phyloP scores from a whole-genome alignment of 2,113 vertebrate species.

The Corythornis vintsioides region DNA sequence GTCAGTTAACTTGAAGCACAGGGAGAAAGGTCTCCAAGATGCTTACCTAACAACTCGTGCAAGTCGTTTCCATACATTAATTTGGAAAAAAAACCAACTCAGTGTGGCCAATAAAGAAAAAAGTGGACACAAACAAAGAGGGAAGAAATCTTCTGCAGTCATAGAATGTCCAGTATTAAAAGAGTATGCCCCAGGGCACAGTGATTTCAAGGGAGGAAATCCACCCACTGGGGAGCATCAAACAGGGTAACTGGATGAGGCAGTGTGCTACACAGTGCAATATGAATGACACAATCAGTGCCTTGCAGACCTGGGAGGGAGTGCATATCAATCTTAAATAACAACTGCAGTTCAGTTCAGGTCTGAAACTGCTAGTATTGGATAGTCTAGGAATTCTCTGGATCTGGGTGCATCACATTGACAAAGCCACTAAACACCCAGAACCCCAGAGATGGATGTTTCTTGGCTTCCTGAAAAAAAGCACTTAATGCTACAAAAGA shows the following conservation, averaged over 20 bases:
- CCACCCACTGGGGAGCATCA: neutral
- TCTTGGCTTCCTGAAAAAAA: neutral
- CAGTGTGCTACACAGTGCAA: neutral
- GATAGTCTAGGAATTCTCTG: neutral
- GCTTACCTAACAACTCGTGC: neutral
- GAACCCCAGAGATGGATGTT: neutral
- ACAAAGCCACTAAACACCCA: neutral
- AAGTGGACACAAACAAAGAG: neutral
- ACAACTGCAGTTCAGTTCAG: neutral
- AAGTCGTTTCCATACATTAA: neutral
- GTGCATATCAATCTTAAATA: neutral
- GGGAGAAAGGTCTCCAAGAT: neutral
- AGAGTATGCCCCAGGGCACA: neutral
- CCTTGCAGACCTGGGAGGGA: neutral
- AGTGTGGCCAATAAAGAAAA: neutral
- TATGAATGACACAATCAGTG: neutral
- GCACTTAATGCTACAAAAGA: neutral
- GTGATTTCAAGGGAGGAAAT: conserved; percentile 17
- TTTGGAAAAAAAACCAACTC: neutral
- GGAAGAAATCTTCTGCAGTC: neutral
- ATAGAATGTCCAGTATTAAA: neutral
- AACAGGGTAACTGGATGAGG: neutral
- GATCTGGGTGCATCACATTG: neutral
- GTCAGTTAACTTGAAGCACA: neutral
- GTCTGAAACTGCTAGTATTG: neutral